phyloP scores from a whole-genome alignment of 2,888 invertebrate species.

The Nebria brevicollis region DNA sequence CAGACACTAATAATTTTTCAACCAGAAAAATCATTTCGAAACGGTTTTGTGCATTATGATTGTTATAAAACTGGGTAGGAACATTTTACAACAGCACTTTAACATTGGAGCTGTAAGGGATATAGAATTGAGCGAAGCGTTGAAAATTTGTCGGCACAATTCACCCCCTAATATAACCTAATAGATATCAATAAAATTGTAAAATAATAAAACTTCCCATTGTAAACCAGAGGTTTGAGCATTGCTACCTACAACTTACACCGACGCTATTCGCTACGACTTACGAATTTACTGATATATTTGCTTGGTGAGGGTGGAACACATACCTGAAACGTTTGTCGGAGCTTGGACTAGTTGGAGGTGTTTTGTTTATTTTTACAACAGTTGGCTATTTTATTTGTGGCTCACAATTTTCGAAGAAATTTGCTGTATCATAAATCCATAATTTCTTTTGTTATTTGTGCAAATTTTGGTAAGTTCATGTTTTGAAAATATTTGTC shows the following conservation, averaged over 20 bases:
- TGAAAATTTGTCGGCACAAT: constrained; percentile 37
- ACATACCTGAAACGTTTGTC: neutral
- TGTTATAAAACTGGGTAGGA: neutral
- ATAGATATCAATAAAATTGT: constrained; percentile 44
- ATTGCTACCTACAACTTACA: constrained; percentile 31
- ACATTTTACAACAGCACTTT: neutral
- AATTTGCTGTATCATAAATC: neutral
- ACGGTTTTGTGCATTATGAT: neutral
- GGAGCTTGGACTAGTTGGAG: neutral
- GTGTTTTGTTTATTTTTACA: neutral
- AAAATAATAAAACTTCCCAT: constrained; percentile 39
- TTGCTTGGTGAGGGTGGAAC: neutral
- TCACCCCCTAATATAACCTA: constrained; percentile 39
- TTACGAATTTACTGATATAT: neutral
- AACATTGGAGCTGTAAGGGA: neutral
- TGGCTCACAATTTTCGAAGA: neutral
- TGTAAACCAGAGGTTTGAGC: constrained; percentile 23
- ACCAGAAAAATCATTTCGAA: constrained; percentile 1
- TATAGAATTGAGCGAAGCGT: constrained; percentile 17
- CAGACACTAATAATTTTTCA: neutral
- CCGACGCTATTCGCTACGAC: neutral
- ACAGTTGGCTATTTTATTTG: neutral
- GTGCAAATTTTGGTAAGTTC: neutral
- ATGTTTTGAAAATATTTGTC: neutral
- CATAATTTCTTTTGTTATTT: neutral